A percentile compares a stretch with the other conserved stretches of the same genome.
These are phyloP conservation scores for Cassiopea xamachana DNA, from an alignment of 30 jellyfish, hydroid and myxozoan genomes.

Conservation along the genomic window DNA sequence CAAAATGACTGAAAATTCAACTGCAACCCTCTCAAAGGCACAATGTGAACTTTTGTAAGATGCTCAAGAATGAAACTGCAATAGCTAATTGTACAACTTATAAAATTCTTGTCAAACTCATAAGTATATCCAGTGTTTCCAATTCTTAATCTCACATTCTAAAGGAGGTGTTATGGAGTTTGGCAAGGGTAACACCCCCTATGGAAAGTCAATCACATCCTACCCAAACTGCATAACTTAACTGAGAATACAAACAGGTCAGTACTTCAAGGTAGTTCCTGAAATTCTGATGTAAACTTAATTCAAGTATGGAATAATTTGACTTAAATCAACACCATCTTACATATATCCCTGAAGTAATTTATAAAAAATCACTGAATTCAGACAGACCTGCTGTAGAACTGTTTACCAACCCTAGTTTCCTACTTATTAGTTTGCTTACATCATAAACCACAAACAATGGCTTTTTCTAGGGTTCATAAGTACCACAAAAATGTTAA, in stretches of 20 bases:
- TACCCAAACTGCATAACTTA: neutral
- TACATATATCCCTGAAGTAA: neutral
- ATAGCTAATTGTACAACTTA: neutral
- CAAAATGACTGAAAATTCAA: neutral
- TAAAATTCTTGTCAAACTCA: too few relatives aligned
- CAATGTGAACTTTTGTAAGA: neutral
- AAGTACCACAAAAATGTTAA: conserved; percentile 8
- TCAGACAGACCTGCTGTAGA: conserved; percentile 72
- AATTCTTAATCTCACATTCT: too few relatives aligned
- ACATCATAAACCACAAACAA: neutral
- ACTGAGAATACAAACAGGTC: neutral
- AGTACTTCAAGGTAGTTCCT: neutral
- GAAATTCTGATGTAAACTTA: neutral
- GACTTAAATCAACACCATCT: neutral
- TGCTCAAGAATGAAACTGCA: neutral
- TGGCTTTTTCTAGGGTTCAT: conserved; percentile 11
- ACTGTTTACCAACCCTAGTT: conserved; percentile 3
- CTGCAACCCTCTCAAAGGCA: neutral
- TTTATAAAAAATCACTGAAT: conserved; percentile 7
- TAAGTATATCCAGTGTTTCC: too few relatives aligned
- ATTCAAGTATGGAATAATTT: neutral
- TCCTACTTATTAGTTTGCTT: neutral
- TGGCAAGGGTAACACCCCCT: too few relatives aligned
- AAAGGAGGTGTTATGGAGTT: too few relatives aligned
- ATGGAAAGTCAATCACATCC: neutral